Percentiles rank a stretch among this genome's conserved stretches.
phyloP scores from a whole-genome alignment of 2,113 vertebrate genomes.

The Ondatra zibethicus region DNA sequence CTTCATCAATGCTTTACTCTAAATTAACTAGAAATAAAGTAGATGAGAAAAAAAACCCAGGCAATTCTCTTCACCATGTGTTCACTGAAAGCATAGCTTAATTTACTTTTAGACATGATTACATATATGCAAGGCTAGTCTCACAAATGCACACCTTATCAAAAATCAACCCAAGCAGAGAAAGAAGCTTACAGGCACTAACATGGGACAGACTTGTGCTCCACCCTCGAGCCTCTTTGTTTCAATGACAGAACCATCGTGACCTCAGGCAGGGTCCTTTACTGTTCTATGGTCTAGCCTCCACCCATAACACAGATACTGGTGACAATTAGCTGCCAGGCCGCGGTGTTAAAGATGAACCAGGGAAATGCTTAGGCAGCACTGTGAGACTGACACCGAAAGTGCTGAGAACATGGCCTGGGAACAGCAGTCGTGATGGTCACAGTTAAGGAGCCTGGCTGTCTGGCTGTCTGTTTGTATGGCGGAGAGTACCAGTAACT shows the following conservation, averaged over 20 bases:
- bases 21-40: conserved; percentile 21
- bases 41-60: neutral
- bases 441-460: neutral
- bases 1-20: conserved; percentile 34
- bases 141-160: neutral
- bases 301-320: neutral
- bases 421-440: neutral
- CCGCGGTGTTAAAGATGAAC: neutral
- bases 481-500: neutral
- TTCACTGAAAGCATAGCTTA: conserved; percentile 26
- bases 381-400: neutral
- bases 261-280: neutral
- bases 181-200: neutral
- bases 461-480: neutral
- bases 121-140: neutral
- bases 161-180: neutral
- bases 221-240: neutral
- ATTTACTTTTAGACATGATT: conserved; percentile 16
- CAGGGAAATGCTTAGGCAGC: neutral
- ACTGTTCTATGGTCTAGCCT: neutral
- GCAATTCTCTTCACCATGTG: neutral
- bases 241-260: neutral
- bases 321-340: neutral
- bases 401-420: neutral
- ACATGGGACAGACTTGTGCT: neutral